Base-by-base conservation (phyloP, 2,888 invertebrate genomes). In the Plagodis pulveraria region DNA sequence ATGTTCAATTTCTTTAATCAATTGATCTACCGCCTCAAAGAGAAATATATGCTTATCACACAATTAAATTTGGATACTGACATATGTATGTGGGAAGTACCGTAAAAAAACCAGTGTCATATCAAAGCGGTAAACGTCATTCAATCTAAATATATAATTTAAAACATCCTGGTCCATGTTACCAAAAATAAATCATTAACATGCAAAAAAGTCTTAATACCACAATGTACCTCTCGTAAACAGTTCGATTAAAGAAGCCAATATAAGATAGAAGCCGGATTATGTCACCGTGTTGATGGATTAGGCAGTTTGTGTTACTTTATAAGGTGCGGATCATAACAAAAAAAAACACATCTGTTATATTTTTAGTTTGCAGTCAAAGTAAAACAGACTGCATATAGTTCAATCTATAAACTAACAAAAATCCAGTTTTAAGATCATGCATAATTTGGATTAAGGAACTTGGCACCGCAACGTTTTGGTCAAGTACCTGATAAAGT, bases 401-500 rank as follows among this genome's bases (percentile, higher is more conserved):
- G 36, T 36, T 1, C 2, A 36, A 36, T 8, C 8, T 36, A 36
- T 36, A 7, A 36, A n/a, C n/a, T n/a, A 7, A 7, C 36, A 7
- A 7, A 36, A 6, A 36, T 36, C 8, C 36, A 7, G 8, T 36
- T 36, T 7, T 1, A 22, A 43, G 38, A 8, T 32, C 22, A 45
- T n/a, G 38, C 44, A 53, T 6, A 43, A 47, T 58, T 50, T 9
- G 55, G 49, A 54, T 53, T 56, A 65, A 45, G 22, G 51, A 57
- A 57, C 56, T 64, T 62, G 62, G 55, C 68, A 64, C 62, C 56
- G 57, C 62, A 50, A 56, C 50, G 51, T 56, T 58, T 62, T 57
- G 54, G 59, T 58, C 47, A 63, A 66, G 61, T 65, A 50, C 46
- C 61, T 74, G 77, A 78, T 78, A 78, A 73, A 63, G 64, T 68